These are phyloP conservation scores for Paradisaea rubra DNA, from an alignment of 2,113 vertebrate genomes.

Conservation along the genomic window DNA sequence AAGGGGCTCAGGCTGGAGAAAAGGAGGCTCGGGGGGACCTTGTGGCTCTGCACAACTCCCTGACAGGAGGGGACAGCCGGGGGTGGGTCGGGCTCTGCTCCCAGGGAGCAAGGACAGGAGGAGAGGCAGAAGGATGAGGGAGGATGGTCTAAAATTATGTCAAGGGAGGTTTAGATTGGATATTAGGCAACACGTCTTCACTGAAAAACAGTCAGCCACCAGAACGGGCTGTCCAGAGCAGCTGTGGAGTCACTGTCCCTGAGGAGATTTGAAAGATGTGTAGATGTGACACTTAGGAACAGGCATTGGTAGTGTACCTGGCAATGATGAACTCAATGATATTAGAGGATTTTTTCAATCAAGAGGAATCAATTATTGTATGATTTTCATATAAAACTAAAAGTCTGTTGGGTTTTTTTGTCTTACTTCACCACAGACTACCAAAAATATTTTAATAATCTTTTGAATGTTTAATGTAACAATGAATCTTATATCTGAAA, in stretches of 20 bases:
- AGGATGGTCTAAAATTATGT: accelerated
- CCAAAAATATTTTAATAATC: neutral
- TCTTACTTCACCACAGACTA: neutral
- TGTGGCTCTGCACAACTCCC: accelerated
- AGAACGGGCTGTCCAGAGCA: neutral
- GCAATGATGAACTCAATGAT: neutral
- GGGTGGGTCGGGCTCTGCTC: accelerated
- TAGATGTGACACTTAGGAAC: neutral
- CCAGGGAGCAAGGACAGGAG: neutral
- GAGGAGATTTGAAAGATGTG: neutral
- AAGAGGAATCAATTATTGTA: neutral
- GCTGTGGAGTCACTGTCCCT: neutral
- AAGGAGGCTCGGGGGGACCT: neutral
- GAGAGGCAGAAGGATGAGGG: neutral
- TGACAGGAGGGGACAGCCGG: accelerated
- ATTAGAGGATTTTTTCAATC: neutral
- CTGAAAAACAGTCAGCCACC: accelerated
- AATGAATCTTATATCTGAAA: neutral
- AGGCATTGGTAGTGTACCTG: neutral
- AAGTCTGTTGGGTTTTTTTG: neutral
- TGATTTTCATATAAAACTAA: neutral
- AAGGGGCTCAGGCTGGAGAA: neutral
- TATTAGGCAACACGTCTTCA: neutral
- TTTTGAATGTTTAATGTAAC: neutral
- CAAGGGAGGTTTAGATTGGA: neutral